Percentiles rank a stretch among this genome's conserved stretches.
phyloP scores from a whole-genome alignment of 2,113 vertebrate species.

The Collichthys lucidus region DNA sequence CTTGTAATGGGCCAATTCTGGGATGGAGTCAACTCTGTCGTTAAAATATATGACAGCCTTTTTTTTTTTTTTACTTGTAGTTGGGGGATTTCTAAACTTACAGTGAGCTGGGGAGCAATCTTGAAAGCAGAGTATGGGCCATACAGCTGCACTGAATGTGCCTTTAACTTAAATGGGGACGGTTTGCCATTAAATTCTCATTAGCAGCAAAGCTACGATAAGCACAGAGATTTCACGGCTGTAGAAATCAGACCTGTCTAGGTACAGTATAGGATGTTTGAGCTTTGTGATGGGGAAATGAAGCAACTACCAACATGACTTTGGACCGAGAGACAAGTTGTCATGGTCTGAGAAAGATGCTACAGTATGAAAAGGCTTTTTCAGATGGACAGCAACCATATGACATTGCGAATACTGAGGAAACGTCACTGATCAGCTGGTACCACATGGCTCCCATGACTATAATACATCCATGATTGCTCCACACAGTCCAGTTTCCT shows the following conservation, averaged over 20 bases:
- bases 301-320: no score
- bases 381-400: background rate
- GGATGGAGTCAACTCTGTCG: background rate
- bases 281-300: background rate
- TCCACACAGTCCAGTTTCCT: no score
- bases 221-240: slow-evolving; percentile 1
- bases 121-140: background rate
- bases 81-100: slow-evolving; percentile 9
- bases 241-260: background rate
- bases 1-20: background rate
- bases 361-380: background rate
- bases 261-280: background rate
- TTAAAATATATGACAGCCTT: background rate
- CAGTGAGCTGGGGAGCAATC: background rate
- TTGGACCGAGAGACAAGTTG: background rate
- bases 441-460: no score
- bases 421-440: no score
- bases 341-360: background rate
- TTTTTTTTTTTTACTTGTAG: background rate
- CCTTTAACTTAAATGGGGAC: slow-evolving; percentile 16
- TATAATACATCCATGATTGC: no score
- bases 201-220: background rate
- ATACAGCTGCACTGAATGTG: slow-evolving; percentile 12
- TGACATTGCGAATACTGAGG: no score
- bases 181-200: slow-evolving; percentile 16